Base-by-base conservation (phyloP, 2,888 invertebrate genomes). In the Lucinisca nassula region DNA sequence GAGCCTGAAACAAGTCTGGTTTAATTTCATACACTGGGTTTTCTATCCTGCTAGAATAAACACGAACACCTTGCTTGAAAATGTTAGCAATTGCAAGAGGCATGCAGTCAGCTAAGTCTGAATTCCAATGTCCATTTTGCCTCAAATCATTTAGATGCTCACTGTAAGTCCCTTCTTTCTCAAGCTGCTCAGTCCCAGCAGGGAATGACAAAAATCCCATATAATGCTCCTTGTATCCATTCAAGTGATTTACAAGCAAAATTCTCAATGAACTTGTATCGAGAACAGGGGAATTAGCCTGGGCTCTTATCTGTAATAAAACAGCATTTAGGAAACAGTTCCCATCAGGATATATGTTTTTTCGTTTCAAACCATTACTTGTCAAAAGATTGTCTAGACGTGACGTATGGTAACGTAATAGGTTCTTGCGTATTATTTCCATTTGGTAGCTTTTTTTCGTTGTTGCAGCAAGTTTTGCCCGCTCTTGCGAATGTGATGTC, bases 21-120 rank as follows among this genome's bases (percentile, higher is more conserved):
- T 78, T 78, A 21, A 85, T 85, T 10, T 85, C 82, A 61, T 78
- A 74, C 10, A 85, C 78, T 45, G 82, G 85, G 27, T 72, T 82
- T 37, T 77, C 58, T 35, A 82, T 35, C 74, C 74, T 74, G 45
- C 82, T 85, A 37, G 81, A 81, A 74, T 74, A 82, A 38, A 82
- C 81, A 49, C 67, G 72, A 24, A 85, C 38, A 82, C 3, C 27
- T 21, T 73, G 35, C 58, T 49, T 35, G 17, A n/a, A 72, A 49
- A 35, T 45, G 38, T 85, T 79, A 49, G 85, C 79, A 10, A 74
- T 58, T 73, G 74, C 75, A 32, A 84, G 37, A 17, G 79, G 84
- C 27, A 79, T 10, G 40, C 67, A 37, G 30, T 84, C 79, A 49
- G 79, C 82, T 14, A 85, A 73, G 14, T 78, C 82, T 38, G 32